phyloP scores from a whole-genome alignment of 2,888 invertebrate species.

The Rhorus exstirpatorius region DNA sequence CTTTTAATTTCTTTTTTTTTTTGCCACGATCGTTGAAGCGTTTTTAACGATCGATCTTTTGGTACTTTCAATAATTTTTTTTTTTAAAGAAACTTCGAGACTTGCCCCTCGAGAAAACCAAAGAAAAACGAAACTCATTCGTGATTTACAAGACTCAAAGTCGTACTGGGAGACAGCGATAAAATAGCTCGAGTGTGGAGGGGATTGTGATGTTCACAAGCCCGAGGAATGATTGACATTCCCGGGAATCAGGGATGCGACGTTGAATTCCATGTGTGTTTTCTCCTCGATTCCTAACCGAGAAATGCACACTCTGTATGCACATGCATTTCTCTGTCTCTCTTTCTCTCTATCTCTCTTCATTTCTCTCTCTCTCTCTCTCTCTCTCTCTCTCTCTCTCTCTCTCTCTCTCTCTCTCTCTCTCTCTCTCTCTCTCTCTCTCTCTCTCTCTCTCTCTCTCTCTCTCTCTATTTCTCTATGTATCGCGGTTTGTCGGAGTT shows the following conservation, averaged over 20 bases:
- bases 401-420: too few relatives aligned
- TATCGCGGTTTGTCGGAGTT: conserved; percentile 74
- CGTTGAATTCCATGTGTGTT: conserved; percentile 68
- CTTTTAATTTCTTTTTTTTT: too few relatives aligned
- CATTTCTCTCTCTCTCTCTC: too few relatives aligned
- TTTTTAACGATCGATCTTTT: too few relatives aligned
- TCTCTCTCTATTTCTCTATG: too few relatives aligned
- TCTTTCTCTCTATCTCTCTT: conserved; percentile 6
- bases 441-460: conserved; percentile 37
- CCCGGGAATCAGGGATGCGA: conserved; percentile 71
- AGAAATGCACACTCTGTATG: conserved; percentile 20
- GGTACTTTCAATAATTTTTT: too few relatives aligned
- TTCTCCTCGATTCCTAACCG: conserved; percentile 69
- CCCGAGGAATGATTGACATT: conserved; percentile 71
- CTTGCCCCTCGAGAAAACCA: too few relatives aligned
- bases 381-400: conserved; percentile 35
- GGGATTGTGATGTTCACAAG: conserved; percentile 34
- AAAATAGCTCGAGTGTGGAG: conserved; percentile 5
- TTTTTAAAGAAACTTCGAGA: too few relatives aligned
- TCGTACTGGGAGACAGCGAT: conserved; percentile 13
- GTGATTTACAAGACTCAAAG: conserved; percentile 46
- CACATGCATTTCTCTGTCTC: conserved; percentile 24
- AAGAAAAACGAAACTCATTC: conserved; percentile 59
- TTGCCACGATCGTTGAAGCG: too few relatives aligned
- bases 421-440: neutral